These are phyloP conservation scores for Arremon aurantiirostris DNA, from an alignment of 2,797 vertebrate genomes.

Conservation along the genomic window DNA sequence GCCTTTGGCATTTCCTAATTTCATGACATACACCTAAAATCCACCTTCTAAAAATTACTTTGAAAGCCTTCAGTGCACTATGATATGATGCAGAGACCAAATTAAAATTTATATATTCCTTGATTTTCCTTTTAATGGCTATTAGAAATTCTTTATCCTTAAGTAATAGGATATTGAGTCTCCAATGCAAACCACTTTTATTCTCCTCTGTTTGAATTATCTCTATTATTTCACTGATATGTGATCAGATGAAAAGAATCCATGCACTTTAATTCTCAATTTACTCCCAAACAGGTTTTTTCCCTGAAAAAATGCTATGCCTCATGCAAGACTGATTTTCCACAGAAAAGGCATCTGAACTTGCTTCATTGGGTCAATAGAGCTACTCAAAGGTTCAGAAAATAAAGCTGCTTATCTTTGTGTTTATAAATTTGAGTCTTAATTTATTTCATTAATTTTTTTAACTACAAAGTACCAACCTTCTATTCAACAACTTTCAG, in stretches of 20 bases:
- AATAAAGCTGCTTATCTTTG: not conserved
- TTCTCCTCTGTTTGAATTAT: conserved; percentile 66
- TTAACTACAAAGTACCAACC: not conserved
- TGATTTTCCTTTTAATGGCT: conserved; percentile 74
- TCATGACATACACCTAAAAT: conserved; percentile 62
- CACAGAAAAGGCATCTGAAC: not conserved
- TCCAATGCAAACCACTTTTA: conserved; percentile 68
- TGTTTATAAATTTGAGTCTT: not conserved
- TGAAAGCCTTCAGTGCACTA: conserved; percentile 56
- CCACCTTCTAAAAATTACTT: conserved; percentile 52
- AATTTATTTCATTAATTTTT: not conserved
- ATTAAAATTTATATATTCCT: conserved; percentile 78
- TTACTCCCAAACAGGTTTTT: conserved; percentile 44
- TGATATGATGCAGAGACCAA: conserved; percentile 57
- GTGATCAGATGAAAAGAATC: conserved; percentile 59
- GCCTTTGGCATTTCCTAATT: conserved; percentile 68
- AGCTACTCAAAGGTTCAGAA: not conserved
- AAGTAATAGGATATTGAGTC: conserved; percentile 76
- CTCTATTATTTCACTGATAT: conserved; percentile 62
- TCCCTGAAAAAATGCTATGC: not conserved
- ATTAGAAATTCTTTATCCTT: conserved; percentile 78
- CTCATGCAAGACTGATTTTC: conserved; percentile 19
- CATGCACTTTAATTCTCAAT: conserved; percentile 61
- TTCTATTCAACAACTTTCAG: not conserved
- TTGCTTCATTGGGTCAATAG: not conserved